A percentile compares a stretch with the other conserved stretches of the same genome.
Conservation (phyloP, 2,888 invertebrate genomes). For the Ametastegia equiseti region DNA sequence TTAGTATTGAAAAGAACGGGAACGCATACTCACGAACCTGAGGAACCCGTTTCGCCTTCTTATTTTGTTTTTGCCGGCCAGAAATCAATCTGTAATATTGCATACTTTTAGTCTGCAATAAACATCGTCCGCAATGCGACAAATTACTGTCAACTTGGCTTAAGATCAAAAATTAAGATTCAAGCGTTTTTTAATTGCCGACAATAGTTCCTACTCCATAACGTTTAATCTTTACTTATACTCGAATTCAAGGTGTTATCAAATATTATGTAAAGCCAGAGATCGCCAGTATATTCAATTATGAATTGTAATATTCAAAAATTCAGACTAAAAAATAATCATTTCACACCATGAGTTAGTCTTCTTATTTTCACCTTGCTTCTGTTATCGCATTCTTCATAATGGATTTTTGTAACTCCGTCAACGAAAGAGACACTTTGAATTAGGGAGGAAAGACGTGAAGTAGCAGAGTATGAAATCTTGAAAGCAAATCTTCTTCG, state of each 20-base stretch:
- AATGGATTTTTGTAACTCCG: conserved; percentile 26
- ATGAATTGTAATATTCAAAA: neutral
- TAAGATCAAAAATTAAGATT: no score
- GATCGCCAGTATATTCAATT: conserved; percentile 44
- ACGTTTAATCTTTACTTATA: neutral
- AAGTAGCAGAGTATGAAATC: neutral
- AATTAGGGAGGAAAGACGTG: neutral
- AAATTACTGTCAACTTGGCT: neutral
- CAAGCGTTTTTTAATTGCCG: no score
- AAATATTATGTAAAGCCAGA: neutral
- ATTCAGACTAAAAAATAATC: neutral
- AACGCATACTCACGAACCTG: conserved; percentile 21
- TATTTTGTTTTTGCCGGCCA: conserved; percentile 15
- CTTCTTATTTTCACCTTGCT: neutral
- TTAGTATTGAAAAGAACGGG: conserved; percentile 22
- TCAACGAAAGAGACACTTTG: neutral
- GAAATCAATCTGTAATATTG: neutral
- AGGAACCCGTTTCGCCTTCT: neutral
- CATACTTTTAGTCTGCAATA: neutral
- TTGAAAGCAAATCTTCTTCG: neutral
- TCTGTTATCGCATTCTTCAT: neutral
- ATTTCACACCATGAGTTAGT: neutral
- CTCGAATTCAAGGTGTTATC: no score
- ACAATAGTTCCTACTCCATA: no score
- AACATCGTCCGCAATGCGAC: neutral